Evolutionary conservation across 2,113 vertebrate genomes (phyloP), one percentile per base, ranked within the genome.

Genomic region (Oncorhynchus tshawytscha): DNA sequence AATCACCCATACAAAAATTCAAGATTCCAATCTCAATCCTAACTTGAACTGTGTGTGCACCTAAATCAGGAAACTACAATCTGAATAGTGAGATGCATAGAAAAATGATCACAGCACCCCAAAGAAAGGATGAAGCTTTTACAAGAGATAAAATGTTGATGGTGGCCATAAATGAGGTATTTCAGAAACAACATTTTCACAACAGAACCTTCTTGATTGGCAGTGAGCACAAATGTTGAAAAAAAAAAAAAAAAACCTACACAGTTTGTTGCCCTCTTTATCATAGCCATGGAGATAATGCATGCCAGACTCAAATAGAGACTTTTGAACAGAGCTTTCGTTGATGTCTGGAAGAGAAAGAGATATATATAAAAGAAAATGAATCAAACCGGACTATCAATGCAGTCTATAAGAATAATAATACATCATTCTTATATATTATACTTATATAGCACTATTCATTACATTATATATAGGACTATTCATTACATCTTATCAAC

Each of bases 281-380:
- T 96, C 96, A 15, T 96, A 96, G 65, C 95, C 96, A 25, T 96
- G 95, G 24, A 96, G 94, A 82, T 93, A 96, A 74, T 94, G 85
- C 20, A 93, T 82, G 75, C 96, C 95, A 31, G 62, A 89, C 80
- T 95, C 94, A 90, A 96, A 91, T 72, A 95, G 84, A 94, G 92
- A 93, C 29, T 89, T 92, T 66, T 94, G 94, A 88, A 96, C 90
- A 83, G 84, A 90, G 73, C 92, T 92, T 91, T 96, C 96, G 20
- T 79, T 91, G 82, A 96, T 86, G 68, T 96, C 96, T 96, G 88
- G 54, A 91, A 89, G 85, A 77, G 0, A 76, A 83, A 18, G 13
- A 6, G 15, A 68, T 39, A 34, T 6, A 45, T 1, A 39, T n/a
- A n/a, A 9, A 34, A 67, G 0, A 5, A 29, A 29, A 22, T 39